A percentile compares a stretch with the other conserved stretches of the same genome.
Conservation (phyloP, 2,888 invertebrate species). For the Andrena chrysosceles region DNA sequence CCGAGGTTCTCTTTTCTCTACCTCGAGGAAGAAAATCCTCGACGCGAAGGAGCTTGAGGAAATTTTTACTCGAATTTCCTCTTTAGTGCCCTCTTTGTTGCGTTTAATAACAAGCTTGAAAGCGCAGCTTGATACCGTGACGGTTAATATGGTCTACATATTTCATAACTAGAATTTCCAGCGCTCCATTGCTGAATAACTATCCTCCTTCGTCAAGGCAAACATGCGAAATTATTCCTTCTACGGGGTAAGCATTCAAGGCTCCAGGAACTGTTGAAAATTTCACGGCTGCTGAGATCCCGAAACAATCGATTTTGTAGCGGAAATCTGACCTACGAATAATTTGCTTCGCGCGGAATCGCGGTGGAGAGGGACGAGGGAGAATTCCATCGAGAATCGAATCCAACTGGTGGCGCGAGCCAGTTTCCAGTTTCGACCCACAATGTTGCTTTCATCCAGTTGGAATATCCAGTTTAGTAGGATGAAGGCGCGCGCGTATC, state of each 20-base stretch:
- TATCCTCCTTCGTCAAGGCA: neutral
- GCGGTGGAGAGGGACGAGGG: neutral
- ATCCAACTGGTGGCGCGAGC: conserved; percentile 16
- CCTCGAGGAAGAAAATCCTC: neutral
- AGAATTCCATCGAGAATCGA: neutral
- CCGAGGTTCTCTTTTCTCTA: neutral
- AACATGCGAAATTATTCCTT: neutral
- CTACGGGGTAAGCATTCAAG: neutral
- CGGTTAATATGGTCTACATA: conserved; percentile 3
- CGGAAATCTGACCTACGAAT: too few species aligned
- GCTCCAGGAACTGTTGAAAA: neutral
- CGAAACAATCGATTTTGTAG: too few species aligned
- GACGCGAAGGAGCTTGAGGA: neutral
- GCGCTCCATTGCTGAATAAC: neutral
- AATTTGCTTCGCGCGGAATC: neutral
- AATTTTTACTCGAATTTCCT: conserved; percentile 4
- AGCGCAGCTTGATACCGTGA: neutral
- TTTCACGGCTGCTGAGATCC: too few species aligned
- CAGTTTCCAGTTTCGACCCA: conserved; percentile 62
- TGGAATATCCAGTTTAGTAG: conserved; percentile 76
- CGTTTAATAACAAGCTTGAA: conserved; percentile 1
- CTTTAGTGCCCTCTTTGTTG: neutral
- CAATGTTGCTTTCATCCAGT: conserved; percentile 68
- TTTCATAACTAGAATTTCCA: conserved; percentile 3
- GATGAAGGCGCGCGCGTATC: conserved; percentile 74